Conservation (phyloP, 2,888 invertebrate genomes). For the Monochamus alternatus region DNA sequence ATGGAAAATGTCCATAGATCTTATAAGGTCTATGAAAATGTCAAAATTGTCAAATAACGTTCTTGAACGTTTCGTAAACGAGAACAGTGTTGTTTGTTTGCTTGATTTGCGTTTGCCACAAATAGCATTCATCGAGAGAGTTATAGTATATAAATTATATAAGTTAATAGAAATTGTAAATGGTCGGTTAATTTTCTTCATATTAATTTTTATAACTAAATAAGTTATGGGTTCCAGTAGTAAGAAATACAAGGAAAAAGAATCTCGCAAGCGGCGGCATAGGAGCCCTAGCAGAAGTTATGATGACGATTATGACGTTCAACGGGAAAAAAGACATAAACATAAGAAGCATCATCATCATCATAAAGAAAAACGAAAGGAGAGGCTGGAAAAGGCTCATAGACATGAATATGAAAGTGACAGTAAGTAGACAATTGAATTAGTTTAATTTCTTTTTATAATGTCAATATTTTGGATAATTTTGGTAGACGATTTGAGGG, state of each 20-base stretch:
- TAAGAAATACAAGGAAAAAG: constrained; percentile 78
- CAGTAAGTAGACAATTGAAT: constrained; percentile 62
- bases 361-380: constrained; percentile 69
- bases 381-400: constrained; percentile 64
- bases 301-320: constrained; percentile 71
- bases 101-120: no score
- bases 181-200: constrained; percentile 18
- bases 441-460: no score
- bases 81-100: background rate
- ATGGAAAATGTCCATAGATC: no score
- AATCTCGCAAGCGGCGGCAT: constrained; percentile 80
- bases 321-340: constrained; percentile 73
- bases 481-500: background rate
- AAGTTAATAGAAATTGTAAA: background rate
- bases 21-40: no score
- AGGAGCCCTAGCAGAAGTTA: constrained; percentile 70
- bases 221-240: constrained; percentile 79
- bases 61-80: no score
- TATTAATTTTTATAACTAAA: constrained; percentile 44
- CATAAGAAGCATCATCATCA: constrained; percentile 72
- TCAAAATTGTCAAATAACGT: no score
- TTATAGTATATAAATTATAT: background rate
- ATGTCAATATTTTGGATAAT: no score
- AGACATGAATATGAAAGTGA: constrained; percentile 71
- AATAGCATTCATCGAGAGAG: no score